These are phyloP conservation scores for Taeniopygia guttata DNA, from an alignment of 2,797 vertebrate species.

Conservation along the genomic window DNA sequence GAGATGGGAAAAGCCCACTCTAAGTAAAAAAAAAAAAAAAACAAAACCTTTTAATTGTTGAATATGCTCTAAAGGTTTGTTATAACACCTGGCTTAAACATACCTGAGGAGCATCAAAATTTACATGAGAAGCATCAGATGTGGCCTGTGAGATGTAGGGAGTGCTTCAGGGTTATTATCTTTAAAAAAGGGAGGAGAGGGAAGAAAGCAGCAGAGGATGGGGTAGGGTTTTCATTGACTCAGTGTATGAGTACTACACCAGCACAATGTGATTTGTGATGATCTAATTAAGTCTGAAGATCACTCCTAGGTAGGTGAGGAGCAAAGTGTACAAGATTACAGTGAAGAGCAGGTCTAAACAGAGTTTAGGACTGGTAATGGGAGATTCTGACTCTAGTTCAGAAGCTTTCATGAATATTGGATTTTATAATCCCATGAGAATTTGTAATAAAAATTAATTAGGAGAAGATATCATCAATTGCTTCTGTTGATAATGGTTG, in stretches of 20 bases:
- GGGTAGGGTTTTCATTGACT: background rate
- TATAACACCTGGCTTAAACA: background rate
- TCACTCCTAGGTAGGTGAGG: background rate
- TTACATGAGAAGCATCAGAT: background rate
- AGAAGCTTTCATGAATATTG: background rate
- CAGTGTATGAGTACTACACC: background rate
- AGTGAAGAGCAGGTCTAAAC: background rate
- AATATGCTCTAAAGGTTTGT: background rate
- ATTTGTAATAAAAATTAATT: background rate
- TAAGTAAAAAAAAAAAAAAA: background rate
- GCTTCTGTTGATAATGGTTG: background rate
- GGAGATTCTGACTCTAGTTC: background rate
- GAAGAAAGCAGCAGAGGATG: background rate
- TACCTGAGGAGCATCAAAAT: too few species aligned
- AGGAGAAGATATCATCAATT: background rate
- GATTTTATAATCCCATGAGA: background rate
- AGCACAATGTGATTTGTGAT: background rate
- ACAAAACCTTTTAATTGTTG: background rate
- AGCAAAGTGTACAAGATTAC: background rate
- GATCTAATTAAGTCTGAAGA: background rate
- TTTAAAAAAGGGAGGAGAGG: rapidly evolving
- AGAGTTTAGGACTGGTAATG: background rate
- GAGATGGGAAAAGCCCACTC: rapidly evolving
- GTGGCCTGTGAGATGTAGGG: background rate
- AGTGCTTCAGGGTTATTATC: background rate